These are phyloP conservation scores for human DNA, from an alignment of 2,113 vertebrate species.

Conservation along the genomic window DNA sequence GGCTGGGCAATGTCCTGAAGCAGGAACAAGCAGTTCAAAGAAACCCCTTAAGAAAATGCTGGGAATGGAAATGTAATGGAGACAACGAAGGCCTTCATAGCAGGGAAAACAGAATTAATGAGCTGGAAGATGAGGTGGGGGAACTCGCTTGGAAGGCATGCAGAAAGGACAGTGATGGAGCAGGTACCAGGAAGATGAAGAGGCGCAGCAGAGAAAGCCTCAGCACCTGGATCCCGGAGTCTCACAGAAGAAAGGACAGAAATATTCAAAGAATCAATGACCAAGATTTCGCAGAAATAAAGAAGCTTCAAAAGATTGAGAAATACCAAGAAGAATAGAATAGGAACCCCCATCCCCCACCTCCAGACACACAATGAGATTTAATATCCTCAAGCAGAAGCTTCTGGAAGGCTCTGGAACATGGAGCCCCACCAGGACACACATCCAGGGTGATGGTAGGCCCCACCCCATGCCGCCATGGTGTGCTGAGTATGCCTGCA, in stretches of 20 bases:
- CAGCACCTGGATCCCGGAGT: fast-evolving
- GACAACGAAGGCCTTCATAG: neutral
- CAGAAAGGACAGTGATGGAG: neutral
- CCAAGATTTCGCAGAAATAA: neutral
- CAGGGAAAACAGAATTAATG: neutral
- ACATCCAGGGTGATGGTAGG: neutral
- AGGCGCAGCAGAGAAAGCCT: neutral
- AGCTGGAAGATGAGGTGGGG: neutral
- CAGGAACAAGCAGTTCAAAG: neutral
- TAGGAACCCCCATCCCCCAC: neutral
- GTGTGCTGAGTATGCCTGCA: neutral
- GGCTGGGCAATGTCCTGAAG: neutral
- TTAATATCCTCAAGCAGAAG: neutral
- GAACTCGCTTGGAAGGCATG: neutral
- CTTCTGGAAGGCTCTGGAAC: neutral
- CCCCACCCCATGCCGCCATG: neutral
- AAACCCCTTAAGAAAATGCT: neutral
- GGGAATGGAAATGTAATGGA: neutral
- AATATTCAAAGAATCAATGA: neutral
- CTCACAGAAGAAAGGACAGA: neutral
- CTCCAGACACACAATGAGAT: neutral
- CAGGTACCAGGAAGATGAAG: neutral
- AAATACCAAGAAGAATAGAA: neutral
- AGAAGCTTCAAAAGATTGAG: neutral
- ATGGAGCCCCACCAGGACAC: neutral